These are phyloP conservation scores for Leuctra nigra DNA, from an alignment of 2,888 invertebrate species.

Conservation along the genomic window DNA sequence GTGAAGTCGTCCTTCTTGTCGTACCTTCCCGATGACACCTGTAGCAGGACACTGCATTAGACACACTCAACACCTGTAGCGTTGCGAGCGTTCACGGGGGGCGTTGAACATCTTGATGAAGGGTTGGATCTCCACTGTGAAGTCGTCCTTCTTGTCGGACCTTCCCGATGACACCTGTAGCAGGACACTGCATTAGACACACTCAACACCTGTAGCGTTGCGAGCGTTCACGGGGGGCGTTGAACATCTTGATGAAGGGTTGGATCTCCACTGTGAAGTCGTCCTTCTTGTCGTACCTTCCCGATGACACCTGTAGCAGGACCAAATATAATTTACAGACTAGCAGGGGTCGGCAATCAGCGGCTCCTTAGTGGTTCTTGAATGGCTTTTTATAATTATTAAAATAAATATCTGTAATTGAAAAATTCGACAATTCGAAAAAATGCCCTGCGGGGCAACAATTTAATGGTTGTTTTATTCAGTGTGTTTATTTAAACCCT, in stretches of 20 bases:
- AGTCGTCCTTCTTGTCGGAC: conserved; percentile 58
- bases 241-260: conserved; percentile 65
- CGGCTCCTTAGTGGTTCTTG: too few species aligned
- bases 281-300: conserved; percentile 55
- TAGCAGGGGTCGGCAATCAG: too few species aligned
- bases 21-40: conserved; percentile 58
- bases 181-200: not conserved
- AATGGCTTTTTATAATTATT: too few species aligned
- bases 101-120: conserved; percentile 66
- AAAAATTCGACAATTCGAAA: too few species aligned
- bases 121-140: conserved; percentile 65
- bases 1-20: conserved; percentile 60
- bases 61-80: conserved; percentile 34
- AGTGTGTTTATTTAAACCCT: too few species aligned
- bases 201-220: not conserved
- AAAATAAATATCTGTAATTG: too few species aligned
- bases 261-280: conserved; percentile 68
- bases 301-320: conserved; percentile 52
- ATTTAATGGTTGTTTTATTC: too few species aligned
- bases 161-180: conserved; percentile 52
- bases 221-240: conserved; percentile 45
- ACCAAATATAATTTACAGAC: too few species aligned
- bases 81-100: conserved; percentile 38
- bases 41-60: conserved; percentile 19
- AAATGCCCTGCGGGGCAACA: too few species aligned